Percentiles rank a stretch among this genome's conserved stretches.
These are phyloP conservation scores for Hylomyscus alleni DNA, from an alignment of 2,797 vertebrate species.

Conservation along the genomic window DNA sequence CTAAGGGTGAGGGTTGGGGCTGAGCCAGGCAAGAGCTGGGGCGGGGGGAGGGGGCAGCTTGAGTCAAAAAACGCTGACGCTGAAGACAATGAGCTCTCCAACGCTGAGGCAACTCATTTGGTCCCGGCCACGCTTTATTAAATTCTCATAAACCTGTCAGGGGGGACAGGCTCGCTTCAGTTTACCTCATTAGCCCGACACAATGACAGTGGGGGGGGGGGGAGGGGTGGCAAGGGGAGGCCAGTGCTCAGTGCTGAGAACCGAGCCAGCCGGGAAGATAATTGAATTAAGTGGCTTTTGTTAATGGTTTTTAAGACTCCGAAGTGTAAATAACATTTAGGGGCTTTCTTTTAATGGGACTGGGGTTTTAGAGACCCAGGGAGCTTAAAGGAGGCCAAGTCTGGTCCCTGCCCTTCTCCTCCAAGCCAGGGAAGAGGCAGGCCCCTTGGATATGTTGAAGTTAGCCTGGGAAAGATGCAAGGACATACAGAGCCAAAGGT, in stretches of 20 bases:
- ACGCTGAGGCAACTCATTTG: conserved; percentile 91
- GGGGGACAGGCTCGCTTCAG: conserved; percentile 92
- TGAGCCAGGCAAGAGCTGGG: conserved; percentile 58
- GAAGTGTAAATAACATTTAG: conserved; percentile 92
- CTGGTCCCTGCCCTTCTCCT: conserved; percentile 28
- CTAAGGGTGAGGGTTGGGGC: neutral
- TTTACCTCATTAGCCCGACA: conserved; percentile 92
- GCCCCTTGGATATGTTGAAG: neutral
- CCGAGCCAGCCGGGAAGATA: conserved; percentile 86
- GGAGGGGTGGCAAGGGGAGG: conserved; percentile 61
- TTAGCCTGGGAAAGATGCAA: neutral
- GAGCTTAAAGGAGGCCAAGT: conserved; percentile 67
- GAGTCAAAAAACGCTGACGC: conserved; percentile 85
- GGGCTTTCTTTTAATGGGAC: conserved; percentile 87
- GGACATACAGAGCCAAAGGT: neutral
- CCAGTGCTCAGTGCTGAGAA: conserved; percentile 76
- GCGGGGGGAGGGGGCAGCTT: conserved; percentile 64
- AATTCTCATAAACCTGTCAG: conserved; percentile 94
- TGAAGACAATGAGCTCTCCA: conserved; percentile 84
- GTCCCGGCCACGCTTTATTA: conserved; percentile 93
- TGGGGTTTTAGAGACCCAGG: conserved; percentile 86
- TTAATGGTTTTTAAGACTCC: conserved; percentile 92
- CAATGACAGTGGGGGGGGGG: conserved; percentile 86
- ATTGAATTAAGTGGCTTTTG: conserved; percentile 93
- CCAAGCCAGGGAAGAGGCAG: neutral